Conservation (phyloP, 92 coral and sea anemone species). For the Heteractis magnifica region DNA sequence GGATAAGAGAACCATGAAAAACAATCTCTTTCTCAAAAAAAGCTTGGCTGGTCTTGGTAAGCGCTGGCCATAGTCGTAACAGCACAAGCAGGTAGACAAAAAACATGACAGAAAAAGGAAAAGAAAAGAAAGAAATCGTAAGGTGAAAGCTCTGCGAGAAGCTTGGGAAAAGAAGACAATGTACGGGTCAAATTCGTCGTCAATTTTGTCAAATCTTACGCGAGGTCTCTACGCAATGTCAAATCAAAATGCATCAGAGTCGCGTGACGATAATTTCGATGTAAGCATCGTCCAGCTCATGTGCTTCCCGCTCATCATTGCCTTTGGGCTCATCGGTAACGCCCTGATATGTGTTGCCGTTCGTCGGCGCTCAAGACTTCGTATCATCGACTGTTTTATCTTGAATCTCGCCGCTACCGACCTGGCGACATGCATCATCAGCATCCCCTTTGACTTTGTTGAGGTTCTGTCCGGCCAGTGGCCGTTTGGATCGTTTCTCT, state of each 20-base stretch:
- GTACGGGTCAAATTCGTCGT: neutral
- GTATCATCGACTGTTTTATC: slow-evolving; percentile 70
- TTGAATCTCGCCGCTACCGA: slow-evolving; percentile 73
- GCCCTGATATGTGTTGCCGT: slow-evolving; percentile 69
- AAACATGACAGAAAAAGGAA: no score
- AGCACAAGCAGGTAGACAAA: no score
- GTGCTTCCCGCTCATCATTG: slow-evolving; percentile 72
- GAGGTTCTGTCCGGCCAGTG: slow-evolving; percentile 55
- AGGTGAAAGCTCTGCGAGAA: no score
- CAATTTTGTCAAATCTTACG: neutral
- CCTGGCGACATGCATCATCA: slow-evolving; percentile 53
- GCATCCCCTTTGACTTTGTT: slow-evolving; percentile 78
- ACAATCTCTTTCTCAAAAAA: no score
- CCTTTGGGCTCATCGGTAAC: slow-evolving; percentile 75
- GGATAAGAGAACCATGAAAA: no score
- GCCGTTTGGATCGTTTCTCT: slow-evolving; percentile 66
- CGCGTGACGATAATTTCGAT: neutral
- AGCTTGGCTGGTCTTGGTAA: no score
- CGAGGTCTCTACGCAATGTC: neutral
- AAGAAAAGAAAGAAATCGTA: no score
- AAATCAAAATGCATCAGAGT: neutral
- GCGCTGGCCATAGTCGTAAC: no score
- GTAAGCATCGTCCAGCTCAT: slow-evolving; percentile 54
- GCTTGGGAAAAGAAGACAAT: no score
- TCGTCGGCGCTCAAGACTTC: slow-evolving; percentile 66